These are phyloP conservation scores for Umimayanthus kanabou DNA, from an alignment of 92 coral and sea anemone species.

Conservation along the genomic window DNA sequence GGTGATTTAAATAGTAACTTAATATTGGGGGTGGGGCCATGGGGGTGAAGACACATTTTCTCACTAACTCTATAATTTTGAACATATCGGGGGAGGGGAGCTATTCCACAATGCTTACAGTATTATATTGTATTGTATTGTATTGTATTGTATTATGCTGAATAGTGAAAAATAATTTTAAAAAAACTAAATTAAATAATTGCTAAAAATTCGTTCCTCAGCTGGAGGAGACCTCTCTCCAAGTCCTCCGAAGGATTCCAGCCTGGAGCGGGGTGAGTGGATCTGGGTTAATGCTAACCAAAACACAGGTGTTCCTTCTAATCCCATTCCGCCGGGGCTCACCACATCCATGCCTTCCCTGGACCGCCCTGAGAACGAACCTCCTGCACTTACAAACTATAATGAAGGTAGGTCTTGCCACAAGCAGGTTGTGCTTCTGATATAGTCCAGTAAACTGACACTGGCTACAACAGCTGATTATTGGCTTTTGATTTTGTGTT, in stretches of 20 bases:
- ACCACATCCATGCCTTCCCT: constrained; percentile 27
- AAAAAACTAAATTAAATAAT: no score
- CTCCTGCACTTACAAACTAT: constrained; percentile 9
- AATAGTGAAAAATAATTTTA: no score
- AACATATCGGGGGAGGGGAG: no score
- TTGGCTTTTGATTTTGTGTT: background rate
- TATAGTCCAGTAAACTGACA: background rate
- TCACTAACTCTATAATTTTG: no score
- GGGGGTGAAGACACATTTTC: no score
- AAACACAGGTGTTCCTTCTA: constrained; percentile 28
- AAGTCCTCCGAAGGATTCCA: constrained; percentile 30
- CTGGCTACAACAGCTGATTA: background rate
- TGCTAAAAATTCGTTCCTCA: background rate
- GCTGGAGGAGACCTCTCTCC: constrained; percentile 10
- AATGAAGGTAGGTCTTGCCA: constrained; percentile 37
- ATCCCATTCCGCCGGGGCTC: background rate
- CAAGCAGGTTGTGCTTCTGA: constrained; percentile 1
- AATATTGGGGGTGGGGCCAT: no score
- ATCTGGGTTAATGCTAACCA: constrained; percentile 32
- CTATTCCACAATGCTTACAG: no score
- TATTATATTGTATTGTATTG: no score
- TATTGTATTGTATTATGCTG: no score
- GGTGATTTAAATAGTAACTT: no score
- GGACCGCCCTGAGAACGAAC: constrained; percentile 21
- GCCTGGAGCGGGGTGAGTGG: constrained; percentile 46